A percentile compares a stretch with the other conserved stretches of the same genome.
phyloP scores from a whole-genome alignment of 2,113 vertebrate genomes.

The Anhinga anhinga region DNA sequence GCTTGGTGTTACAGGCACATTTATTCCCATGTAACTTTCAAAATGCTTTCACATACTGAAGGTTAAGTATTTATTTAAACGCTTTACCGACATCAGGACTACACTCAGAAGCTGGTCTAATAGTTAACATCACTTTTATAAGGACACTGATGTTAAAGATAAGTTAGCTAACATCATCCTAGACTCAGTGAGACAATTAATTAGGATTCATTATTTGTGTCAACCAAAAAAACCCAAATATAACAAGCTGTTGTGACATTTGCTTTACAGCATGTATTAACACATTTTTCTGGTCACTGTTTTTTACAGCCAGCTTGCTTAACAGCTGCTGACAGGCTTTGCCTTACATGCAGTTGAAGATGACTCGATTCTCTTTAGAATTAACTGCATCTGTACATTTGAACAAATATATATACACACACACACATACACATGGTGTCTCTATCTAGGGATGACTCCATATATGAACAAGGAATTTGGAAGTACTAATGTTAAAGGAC shows the following conservation, averaged over 20 bases:
- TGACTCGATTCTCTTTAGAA: background rate
- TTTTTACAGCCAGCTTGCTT: conserved; percentile 33
- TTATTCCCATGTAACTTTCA: background rate
- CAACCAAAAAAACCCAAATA: background rate
- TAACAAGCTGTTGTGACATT: background rate
- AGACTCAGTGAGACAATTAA: background rate
- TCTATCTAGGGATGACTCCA: background rate
- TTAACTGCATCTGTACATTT: background rate
- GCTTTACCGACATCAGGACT: background rate
- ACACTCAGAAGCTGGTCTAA: background rate
- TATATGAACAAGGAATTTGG: background rate
- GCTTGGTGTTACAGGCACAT: background rate
- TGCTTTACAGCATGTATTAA: background rate
- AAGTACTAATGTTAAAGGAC: background rate
- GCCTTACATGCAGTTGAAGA: background rate
- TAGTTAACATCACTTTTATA: background rate
- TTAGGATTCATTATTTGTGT: background rate
- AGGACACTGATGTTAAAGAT: background rate
- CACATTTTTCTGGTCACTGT: conserved; percentile 20
- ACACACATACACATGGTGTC: background rate
- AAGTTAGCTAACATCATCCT: background rate
- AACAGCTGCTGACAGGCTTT: conserved; percentile 41
- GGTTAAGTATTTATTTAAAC: background rate
- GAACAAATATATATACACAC: background rate
- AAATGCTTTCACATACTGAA: background rate